Evolutionary conservation across 1,140 invertebrate genomes (phyloP), one percentile per base, ranked within the genome.

Genomic region (Meteorus sp.): DNA sequence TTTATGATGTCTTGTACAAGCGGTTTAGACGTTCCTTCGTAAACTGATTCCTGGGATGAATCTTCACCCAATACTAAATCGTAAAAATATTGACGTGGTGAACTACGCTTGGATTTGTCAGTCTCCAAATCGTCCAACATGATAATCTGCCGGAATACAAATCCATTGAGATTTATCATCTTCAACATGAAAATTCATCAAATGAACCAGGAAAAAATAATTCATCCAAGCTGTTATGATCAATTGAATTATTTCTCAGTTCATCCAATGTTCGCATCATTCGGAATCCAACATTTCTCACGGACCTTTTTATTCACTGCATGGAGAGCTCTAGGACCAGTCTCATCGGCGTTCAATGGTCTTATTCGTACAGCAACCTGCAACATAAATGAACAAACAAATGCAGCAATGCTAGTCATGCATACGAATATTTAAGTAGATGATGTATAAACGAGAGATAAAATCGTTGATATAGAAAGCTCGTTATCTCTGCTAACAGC

Each of bases 1-100:
- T 85, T 83, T 0, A 99, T 77, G 0, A 98, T 94, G 74, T 97
- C 93, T 29, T 89, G 85, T 6, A 98, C 89, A 1, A 97, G 80
- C 1, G 90, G 86, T 65, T 91, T 92, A 59, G 84, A 93, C 0
- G 89, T 89, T 1, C 86, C 85, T 54, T 88, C 86, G 76, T 97
- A 97, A 2, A 97, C 92, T 59, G 91, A 85, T 69, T 91, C 88
- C 89, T 94, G 89, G 2, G 86, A 86, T 3, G 88, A 86, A 59
- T 88, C 83, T 72, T 93, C 89, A 1, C 84, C 85, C 72, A 97
- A 95, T 29, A 92, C 91, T 51, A 88, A 82, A 72, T 98, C 94
- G 74, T 94, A 97, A 0, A 88, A 85, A 79, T 93, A 97, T 69
- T 93, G 89, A 59, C 90, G 87, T 45, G 89, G 87, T 2, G 76